Evolutionary conservation across 1,140 invertebrate genomes (phyloP).

Genomic region (Zaprionus lachaisei): DNA sequence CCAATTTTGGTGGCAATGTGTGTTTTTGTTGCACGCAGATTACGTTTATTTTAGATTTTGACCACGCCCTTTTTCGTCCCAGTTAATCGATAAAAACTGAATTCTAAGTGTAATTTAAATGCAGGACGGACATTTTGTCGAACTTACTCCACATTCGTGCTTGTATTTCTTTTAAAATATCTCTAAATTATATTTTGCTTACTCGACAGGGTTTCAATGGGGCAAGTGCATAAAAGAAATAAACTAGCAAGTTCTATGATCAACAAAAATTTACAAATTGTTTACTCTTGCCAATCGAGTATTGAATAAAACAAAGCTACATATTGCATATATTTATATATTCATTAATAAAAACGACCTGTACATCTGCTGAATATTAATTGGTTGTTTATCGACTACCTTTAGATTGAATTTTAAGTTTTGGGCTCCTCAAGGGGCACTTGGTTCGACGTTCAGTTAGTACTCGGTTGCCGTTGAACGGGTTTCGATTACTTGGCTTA

Average conservation of each 20-base stretch:
- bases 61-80: too few relatives aligned
- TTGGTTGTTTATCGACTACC: constrained; percentile 49
- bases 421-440: constrained; percentile 18
- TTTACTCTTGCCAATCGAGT: constrained; percentile 11
- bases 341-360: constrained; percentile 39
- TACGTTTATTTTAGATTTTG: too few relatives aligned
- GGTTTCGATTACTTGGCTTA: constrained; percentile 29
- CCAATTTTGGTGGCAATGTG: too few relatives aligned
- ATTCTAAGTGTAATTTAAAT: too few relatives aligned
- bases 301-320: constrained; percentile 10
- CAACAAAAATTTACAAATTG: neutral
- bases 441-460: constrained; percentile 25
- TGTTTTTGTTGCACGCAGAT: too few relatives aligned
- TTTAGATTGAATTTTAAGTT: constrained; percentile 35
- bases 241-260: neutral
- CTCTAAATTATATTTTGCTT: too few relatives aligned
- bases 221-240: neutral
- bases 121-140: too few relatives aligned
- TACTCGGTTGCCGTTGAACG: constrained; percentile 42
- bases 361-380: constrained; percentile 69
- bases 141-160: too few relatives aligned
- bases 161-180: too few relatives aligned
- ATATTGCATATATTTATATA: constrained; percentile 47
- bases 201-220: too few relatives aligned
- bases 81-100: too few relatives aligned